Evolutionary conservation across 2,113 vertebrate species (phyloP), one percentile per base, ranked within the genome.

Genomic region (Sylvietta virens): DNA sequence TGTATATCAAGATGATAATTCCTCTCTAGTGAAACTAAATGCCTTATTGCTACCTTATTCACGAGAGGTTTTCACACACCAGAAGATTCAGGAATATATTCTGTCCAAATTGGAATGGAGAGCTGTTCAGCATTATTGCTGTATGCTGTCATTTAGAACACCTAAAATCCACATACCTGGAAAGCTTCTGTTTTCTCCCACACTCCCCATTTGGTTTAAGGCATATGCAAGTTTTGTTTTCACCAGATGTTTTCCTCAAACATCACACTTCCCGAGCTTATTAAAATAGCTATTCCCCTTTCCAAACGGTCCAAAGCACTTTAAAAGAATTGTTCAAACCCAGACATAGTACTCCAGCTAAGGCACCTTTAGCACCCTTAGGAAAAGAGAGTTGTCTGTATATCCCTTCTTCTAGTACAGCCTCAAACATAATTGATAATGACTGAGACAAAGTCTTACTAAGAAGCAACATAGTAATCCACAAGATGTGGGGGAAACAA

Each of bases 41-140:
- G 31, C 18, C 7, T 90, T 60, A 65, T 6, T 51, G 37, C 13
- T 83, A 19, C 30, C 39, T 74, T 50, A 44, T 18, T 51, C 45
- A 28, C 0, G 0, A 57, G 4, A 78, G 15, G 31, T 69, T 91
- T 74, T 66, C 42, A 73, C 0, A 3, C 22, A 58, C 70, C 1
- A 7, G 20, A 81, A 83, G 9, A 73, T 70, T 53, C 9, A 26
- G 60, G 28, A 40, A 58, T 51, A 61, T 18, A 45, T 28, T 37
- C 45, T 57, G 10, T 69, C 30, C 33, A 47, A 74, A 87, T 2
- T 16, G 33, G 23, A 95, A 84, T 4, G 5, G 10, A 86, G 57
- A 81, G 45, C 50, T 74, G 47, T 21, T 70, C 47, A 84, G 39
- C 27, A 56, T 30, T 48, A 71, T 9, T 58, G 42, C n/a, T 56